Percentiles rank a stretch among this genome's conserved stretches.
phyloP scores from a whole-genome alignment of 2,888 invertebrate species.

The Aquatica leii region DNA sequence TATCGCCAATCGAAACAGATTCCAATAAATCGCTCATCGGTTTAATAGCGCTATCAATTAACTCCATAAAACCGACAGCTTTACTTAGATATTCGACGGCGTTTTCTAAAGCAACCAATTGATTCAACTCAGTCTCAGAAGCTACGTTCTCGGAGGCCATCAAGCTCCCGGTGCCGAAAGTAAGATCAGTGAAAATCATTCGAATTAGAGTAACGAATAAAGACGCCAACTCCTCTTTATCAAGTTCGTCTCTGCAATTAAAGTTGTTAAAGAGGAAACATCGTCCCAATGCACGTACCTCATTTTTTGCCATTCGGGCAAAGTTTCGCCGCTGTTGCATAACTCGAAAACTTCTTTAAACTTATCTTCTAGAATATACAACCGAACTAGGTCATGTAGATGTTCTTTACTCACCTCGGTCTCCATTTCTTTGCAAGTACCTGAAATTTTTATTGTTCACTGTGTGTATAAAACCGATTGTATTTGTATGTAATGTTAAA shows the following conservation, averaged over 20 bases:
- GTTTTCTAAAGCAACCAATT: slow-evolving; percentile 59
- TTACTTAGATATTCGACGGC: slow-evolving; percentile 77
- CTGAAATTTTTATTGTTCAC: too few species aligned
- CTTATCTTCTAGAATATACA: slow-evolving; percentile 61
- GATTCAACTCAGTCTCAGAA: slow-evolving; percentile 53
- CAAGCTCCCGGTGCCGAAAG: background rate
- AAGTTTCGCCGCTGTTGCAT: slow-evolving; percentile 33
- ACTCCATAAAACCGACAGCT: slow-evolving; percentile 49
- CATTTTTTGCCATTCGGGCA: slow-evolving; percentile 30
- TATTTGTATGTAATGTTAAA: too few species aligned
- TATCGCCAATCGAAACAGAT: slow-evolving; percentile 78
- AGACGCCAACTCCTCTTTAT: slow-evolving; percentile 40
- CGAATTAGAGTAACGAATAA: slow-evolving; percentile 44
- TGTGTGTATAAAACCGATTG: too few species aligned
- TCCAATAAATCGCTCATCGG: slow-evolving; percentile 78
- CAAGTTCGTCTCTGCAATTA: too few species aligned
- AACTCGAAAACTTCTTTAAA: slow-evolving; percentile 64
- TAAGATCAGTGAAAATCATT: slow-evolving; percentile 43
- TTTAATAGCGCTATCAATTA: slow-evolving; percentile 64
- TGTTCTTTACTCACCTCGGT: slow-evolving; percentile 25
- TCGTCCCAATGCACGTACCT: slow-evolving; percentile 31
- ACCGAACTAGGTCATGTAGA: slow-evolving; percentile 54
- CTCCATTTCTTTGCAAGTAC: slow-evolving; percentile 16
- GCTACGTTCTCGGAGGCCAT: slow-evolving; percentile 44
- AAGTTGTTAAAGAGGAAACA: too few species aligned